Percentiles rank a stretch among this genome's conserved stretches.
Conservation (phyloP, 2,113 vertebrate species). For the Falco punctatus region DNA sequence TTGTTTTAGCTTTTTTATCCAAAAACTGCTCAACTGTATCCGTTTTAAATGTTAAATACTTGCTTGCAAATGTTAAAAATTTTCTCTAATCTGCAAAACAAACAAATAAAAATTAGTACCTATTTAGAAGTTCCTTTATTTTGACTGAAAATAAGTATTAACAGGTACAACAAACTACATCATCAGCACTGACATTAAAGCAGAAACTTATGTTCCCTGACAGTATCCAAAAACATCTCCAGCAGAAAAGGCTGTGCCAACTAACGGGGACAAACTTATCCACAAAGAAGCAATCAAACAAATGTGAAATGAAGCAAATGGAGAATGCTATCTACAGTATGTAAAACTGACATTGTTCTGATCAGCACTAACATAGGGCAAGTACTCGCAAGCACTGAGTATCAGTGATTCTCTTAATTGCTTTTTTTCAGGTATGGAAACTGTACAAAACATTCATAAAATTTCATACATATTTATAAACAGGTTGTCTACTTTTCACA, state of each 20-base stretch:
- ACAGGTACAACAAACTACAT: background rate
- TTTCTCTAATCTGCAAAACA: background rate
- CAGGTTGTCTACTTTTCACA: slow-evolving; percentile 27
- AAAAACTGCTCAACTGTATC: background rate
- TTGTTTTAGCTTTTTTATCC: background rate
- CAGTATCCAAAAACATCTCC: background rate
- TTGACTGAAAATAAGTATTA: background rate
- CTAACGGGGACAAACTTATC: background rate
- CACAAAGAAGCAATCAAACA: background rate
- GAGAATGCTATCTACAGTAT: background rate
- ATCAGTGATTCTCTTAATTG: background rate
- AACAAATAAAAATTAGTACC: background rate
- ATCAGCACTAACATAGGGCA: background rate
- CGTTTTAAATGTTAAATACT: background rate
- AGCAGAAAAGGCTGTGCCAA: background rate
- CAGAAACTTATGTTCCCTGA: background rate
- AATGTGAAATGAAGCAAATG: background rate
- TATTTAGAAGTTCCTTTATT: background rate
- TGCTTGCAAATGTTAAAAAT: background rate
- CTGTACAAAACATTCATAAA: background rate
- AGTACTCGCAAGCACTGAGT: background rate
- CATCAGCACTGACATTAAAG: background rate
- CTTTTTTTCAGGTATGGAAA: slow-evolving; percentile 3
- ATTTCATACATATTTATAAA: slow-evolving; percentile 51
- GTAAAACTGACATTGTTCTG: background rate